Conservation (phyloP, 2,113 vertebrate genomes). For the Anser cygnoides region DNA sequence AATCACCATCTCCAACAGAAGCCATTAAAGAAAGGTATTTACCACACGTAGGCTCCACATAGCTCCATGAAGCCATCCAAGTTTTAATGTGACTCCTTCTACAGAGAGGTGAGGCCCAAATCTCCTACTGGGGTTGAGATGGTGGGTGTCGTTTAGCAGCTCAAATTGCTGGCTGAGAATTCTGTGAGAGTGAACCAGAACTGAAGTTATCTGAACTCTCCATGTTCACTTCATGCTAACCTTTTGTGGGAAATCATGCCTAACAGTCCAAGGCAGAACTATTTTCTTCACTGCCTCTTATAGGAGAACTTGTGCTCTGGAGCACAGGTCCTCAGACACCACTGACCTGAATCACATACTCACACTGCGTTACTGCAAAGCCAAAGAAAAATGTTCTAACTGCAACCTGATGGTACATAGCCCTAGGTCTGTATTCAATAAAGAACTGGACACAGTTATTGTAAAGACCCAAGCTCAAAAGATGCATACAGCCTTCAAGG, state of each 20-base stretch:
- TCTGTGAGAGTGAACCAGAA: background rate
- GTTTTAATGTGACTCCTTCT: background rate
- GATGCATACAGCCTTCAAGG: background rate
- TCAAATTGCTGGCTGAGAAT: background rate
- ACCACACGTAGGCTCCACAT: background rate
- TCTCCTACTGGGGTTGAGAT: background rate
- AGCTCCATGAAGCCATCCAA: background rate
- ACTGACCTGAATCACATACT: background rate
- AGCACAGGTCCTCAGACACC: background rate
- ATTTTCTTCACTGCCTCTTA: background rate
- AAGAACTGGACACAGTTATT: background rate
- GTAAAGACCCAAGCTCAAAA: background rate
- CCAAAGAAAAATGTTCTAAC: background rate
- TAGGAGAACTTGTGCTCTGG: background rate
- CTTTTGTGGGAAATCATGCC: background rate
- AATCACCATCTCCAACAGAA: background rate
- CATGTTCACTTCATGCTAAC: fast-evolving
- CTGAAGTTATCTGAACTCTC: background rate
- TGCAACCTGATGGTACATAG: background rate
- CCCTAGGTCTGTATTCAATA: background rate
- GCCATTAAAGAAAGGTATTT: background rate
- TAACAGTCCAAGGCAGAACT: background rate
- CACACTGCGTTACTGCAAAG: background rate
- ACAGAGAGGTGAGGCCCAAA: background rate
- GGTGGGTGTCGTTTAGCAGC: background rate